Evolutionary conservation across 2,888 invertebrate species (phyloP).

Genomic region (Aphidoletes aphidimyza): DNA sequence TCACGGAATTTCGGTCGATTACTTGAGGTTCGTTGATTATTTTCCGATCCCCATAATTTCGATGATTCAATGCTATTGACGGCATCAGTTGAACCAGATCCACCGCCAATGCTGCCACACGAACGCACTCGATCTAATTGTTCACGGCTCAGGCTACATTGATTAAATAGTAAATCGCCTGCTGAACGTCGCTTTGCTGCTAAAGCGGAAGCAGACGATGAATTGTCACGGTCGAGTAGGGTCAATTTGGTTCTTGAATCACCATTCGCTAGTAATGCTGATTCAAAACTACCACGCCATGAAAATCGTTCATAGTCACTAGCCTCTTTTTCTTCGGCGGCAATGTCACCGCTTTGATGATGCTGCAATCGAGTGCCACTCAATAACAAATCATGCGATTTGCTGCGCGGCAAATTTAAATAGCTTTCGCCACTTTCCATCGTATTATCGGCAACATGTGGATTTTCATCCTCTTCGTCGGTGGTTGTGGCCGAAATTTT

Average conservation of each 20-base stretch:
- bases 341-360: conserved; percentile 69
- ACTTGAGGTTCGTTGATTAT: conserved; percentile 61
- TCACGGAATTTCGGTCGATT: conserved; percentile 72
- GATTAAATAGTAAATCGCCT: conserved; percentile 83
- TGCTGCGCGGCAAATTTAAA: conserved; percentile 77
- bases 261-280: conserved; percentile 83
- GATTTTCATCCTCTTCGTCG: conserved; percentile 59
- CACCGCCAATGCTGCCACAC: conserved; percentile 85
- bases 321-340: conserved; percentile 75
- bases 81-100: conserved; percentile 67
- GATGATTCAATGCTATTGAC: conserved; percentile 63
- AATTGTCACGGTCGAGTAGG: conserved; percentile 73
- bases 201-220: conserved; percentile 73
- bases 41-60: conserved; percentile 64
- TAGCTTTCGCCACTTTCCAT: conserved; percentile 65
- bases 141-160: conserved; percentile 81
- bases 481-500: conserved; percentile 69
- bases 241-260: conserved; percentile 84
- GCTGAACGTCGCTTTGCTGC: conserved; percentile 84
- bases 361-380: conserved; percentile 69
- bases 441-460: conserved; percentile 62
- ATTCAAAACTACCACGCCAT: conserved; percentile 93
- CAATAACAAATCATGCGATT: conserved; percentile 82
- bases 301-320: conserved; percentile 91
- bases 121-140: conserved; percentile 79